Conservation (phyloP, 1,140 invertebrate genomes). For the Oncopodura yosiiana region DNA sequence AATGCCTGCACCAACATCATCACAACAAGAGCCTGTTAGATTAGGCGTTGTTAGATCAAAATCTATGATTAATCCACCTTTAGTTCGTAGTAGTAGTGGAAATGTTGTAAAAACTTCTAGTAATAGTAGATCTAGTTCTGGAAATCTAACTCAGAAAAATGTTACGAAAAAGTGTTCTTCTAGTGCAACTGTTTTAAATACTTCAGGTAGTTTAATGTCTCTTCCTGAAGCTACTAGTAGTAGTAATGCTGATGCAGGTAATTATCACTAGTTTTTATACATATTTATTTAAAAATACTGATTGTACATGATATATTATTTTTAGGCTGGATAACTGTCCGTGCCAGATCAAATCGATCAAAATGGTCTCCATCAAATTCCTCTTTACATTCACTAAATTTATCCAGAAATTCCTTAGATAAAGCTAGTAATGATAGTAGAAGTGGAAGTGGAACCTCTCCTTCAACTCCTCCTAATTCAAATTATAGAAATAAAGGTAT, state of each 20-base stretch:
- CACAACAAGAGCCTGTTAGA: background rate
- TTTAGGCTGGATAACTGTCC: slow-evolving; percentile 33
- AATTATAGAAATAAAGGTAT: slow-evolving; percentile 1
- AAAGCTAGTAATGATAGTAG: slow-evolving; percentile 2
- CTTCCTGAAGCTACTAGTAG: slow-evolving; percentile 16
- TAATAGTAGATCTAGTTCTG: too few species aligned
- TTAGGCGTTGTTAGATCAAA: slow-evolving; percentile 18
- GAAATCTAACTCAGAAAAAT: background rate
- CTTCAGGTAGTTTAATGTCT: slow-evolving; percentile 12
- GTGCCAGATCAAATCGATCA: slow-evolving; percentile 19
- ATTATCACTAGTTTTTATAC: background rate
- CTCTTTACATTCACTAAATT: slow-evolving; percentile 16
- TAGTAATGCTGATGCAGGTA: slow-evolving; percentile 17
- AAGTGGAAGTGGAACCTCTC: background rate
- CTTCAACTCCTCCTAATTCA: too few species aligned
- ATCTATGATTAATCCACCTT: slow-evolving; percentile 23
- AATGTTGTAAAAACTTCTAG: too few species aligned
- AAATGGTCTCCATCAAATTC: slow-evolving; percentile 31
- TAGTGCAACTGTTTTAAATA: background rate
- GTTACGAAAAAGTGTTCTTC: background rate
- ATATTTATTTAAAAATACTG: background rate
- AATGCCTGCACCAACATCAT: too few species aligned
- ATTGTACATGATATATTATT: too few species aligned
- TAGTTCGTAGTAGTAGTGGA: background rate
- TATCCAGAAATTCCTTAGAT: slow-evolving; percentile 14